Evolutionary conservation across 2,113 vertebrate genomes (phyloP).

Genomic region (Ailurus styani): DNA sequence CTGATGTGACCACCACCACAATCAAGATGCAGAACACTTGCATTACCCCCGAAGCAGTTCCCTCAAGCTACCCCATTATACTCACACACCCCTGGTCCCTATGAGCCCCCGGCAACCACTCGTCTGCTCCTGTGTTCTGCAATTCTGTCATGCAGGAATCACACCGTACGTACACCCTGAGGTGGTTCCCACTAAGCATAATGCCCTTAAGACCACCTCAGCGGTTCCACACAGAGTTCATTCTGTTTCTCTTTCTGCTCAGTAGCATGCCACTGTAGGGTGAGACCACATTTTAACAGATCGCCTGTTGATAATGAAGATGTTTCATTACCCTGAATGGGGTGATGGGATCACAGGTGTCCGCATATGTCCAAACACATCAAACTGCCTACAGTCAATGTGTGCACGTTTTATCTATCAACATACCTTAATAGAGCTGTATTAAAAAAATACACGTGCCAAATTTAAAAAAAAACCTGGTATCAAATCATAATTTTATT

Average conservation of each 20-base stretch:
- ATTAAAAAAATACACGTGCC: background rate
- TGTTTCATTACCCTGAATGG: background rate
- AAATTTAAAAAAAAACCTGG: background rate
- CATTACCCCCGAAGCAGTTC: background rate
- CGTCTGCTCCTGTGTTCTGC: rapidly evolving
- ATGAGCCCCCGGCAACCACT: too few relatives aligned
- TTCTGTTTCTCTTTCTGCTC: too few relatives aligned
- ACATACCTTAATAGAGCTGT: background rate
- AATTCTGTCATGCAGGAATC: background rate
- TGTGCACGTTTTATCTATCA: background rate
- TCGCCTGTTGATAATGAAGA: background rate
- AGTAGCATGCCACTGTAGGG: background rate
- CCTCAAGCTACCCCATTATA: background rate
- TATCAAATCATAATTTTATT: background rate
- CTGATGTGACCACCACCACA: background rate
- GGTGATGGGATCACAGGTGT: background rate
- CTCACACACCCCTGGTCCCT: background rate
- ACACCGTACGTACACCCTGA: rapidly evolving
- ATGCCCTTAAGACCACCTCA: background rate
- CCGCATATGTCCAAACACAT: background rate
- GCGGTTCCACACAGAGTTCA: background rate
- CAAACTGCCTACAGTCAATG: background rate
- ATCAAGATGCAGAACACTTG: background rate
- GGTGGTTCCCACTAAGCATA: background rate
- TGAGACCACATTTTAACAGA: background rate